Evolutionary conservation across 2,888 invertebrate genomes (phyloP), one percentile per base, ranked within the genome.

Genomic region (Apamea monoglypha): DNA sequence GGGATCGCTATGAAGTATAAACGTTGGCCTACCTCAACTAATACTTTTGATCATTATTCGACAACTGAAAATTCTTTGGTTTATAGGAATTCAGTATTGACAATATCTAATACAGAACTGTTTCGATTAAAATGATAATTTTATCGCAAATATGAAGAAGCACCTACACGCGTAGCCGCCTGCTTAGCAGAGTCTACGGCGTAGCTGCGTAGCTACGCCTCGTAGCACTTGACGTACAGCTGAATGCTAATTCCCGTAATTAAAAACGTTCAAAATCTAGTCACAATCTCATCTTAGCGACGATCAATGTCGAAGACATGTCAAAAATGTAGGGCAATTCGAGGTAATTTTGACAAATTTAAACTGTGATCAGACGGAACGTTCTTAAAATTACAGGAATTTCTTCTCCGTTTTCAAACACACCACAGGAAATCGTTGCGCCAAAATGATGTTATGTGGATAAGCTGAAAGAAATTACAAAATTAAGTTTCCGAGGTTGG

Each of bases 111-210:
- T 8, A 47, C 16, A 32, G 18, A 32, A 1, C 8, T 25, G 18
- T 18, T 21, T 10, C 25, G 12, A 40, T 8, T 8, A 1, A 14
- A 16, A 44, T 25, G 1, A 14, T 71, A 0, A 40, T 47, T 68
- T n/a, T 12, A 7, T 40, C 5, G 21, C 8, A 29, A 72, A 40
- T 8, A 21, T 40, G 8, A 44, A 68, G 25, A 40, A 16, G 21
- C 40, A 0, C 1, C 18, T 25, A 32, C 1, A 21, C 25, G 29
- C 44, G 32, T 75, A 56, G 50, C 36, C 14, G 8, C n/a, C 25
- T 32, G 5, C 63, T 63, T 63, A 78, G 76, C 40, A 40, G 5
- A 8, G 18, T 4, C 78, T 76, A 76, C 50, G 63, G 2, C 53
- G 80, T 78, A 77, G 29, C 40, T 50, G 6, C 66, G 18, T 53